Base-by-base conservation (phyloP, 2,888 invertebrate genomes). In the Trypoxylon attenuatum region DNA sequence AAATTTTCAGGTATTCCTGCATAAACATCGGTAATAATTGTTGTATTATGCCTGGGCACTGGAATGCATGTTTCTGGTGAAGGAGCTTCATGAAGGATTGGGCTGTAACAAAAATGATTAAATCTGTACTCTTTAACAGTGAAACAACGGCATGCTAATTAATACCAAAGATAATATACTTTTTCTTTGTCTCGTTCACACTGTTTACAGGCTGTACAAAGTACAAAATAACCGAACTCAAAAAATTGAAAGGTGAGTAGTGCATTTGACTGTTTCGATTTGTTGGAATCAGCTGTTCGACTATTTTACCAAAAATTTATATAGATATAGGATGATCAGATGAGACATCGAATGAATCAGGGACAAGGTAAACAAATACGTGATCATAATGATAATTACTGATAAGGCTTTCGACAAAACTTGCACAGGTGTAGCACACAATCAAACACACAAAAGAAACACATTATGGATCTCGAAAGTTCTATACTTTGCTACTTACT, bases 1-100 rank as follows among this genome's bases (percentile, higher is more conserved):
- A 97, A 89, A 63, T 96, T 97, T 86, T 97, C 96, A 16, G 97
- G 97, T 81, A 97, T 96, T 46, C 97, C 97, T 85, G 95, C 95
- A 86, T 96, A 97, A 21, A 92, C 91, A 73, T 91, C 92, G 29
- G 92, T 92, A 86, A 80, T 71, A 29, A 89, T 86, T 71, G 87
- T 89, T 54, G 68, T 71, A 63, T 86, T 86, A 46, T 77, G 70
- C 50, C 77, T 78, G 4, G 62, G 74, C 5, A 74, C 59, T 16
- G 79, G 65, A 45, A 81, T 76, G 62, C 87, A 87, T 45, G 70
- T 81, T 1, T 85, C 81, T 4, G 73, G 39, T 0, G 82, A 68
- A 47, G 83, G 82, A 38, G 73, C 27, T 23, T 76, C 71, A 38
- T 51, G 71, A 33, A 63, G 39, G 42, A 50, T 75, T 15, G 53